A percentile compares a stretch with the other conserved stretches of the same genome.
These are phyloP conservation scores for Orussus abietinus DNA, from an alignment of 1,140 invertebrate genomes.

Conservation along the genomic window DNA sequence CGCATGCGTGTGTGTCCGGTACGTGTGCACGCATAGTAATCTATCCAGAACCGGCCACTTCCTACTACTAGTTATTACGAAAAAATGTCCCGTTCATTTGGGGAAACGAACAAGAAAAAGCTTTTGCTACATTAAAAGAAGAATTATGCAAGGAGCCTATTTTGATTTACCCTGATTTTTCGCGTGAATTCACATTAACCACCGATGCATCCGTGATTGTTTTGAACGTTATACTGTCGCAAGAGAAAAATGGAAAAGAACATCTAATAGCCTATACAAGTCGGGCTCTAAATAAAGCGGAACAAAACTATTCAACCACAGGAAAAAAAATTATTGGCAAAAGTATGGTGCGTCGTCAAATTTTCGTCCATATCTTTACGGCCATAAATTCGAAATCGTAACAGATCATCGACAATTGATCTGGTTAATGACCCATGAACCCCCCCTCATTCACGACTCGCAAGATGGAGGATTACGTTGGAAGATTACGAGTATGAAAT, in stretches of 20 bases:
- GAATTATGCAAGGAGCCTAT: not conserved
- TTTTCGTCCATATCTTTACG: conserved; percentile 13
- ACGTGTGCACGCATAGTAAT: too few species aligned
- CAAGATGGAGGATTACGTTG: conserved; percentile 26
- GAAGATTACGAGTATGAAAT: conserved; percentile 25
- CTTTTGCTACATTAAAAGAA: too few species aligned
- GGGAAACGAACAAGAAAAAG: too few species aligned
- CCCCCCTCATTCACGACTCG: conserved; percentile 29
- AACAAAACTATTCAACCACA: conserved; percentile 42
- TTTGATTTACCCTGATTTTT: conserved; percentile 5
- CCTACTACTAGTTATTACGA: too few species aligned
- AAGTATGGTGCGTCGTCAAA: conserved; percentile 19
- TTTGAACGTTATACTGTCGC: conserved; percentile 19
- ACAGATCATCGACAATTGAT: conserved; percentile 16
- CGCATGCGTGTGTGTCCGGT: too few species aligned
- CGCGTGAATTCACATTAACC: conserved; percentile 12
- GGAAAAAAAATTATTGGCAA: conserved; percentile 45
- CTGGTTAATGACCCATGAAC: conserved; percentile 13
- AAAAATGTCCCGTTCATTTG: too few species aligned
- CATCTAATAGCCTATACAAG: conserved; percentile 19
- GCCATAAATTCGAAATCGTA: conserved; percentile 10
- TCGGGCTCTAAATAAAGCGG: conserved; percentile 20
- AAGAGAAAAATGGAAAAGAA: conserved; percentile 22
- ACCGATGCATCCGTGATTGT: conserved; percentile 19
- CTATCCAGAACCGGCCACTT: too few species aligned